These are phyloP conservation scores for Notodonta dromedarius DNA, from an alignment of 2,888 invertebrate genomes.

Conservation along the genomic window DNA sequence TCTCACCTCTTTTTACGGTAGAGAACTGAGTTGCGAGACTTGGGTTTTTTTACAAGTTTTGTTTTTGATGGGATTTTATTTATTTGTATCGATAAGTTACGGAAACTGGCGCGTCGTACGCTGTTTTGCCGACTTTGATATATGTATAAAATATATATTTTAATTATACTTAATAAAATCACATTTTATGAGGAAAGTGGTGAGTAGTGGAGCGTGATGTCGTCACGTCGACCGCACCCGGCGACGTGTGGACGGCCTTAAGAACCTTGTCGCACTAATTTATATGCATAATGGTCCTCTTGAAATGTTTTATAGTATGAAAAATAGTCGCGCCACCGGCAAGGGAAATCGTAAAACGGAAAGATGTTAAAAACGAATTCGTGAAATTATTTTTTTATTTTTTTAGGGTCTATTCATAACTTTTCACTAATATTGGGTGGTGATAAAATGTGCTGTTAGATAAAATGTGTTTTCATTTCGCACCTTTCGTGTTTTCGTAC, in stretches of 20 bases:
- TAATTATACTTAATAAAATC: constrained; percentile 55
- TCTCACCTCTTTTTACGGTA: too few relatives aligned
- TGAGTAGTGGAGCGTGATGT: constrained; percentile 37
- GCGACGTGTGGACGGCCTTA: constrained; percentile 64
- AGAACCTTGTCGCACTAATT: constrained; percentile 66
- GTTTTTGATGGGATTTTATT: too few relatives aligned
- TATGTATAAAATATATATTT: too few relatives aligned
- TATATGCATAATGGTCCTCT: constrained; percentile 59
- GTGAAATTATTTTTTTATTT: constrained; percentile 48
- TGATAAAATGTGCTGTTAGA: constrained; percentile 21
- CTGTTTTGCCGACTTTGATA: too few relatives aligned
- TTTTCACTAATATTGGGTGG: constrained; percentile 31
- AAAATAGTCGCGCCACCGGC: constrained; percentile 55
- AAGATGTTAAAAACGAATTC: constrained; percentile 43
- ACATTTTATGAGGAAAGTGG: constrained; percentile 65
- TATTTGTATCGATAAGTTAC: too few relatives aligned
- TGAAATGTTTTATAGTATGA: constrained; percentile 70
- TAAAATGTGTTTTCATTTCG: constrained; percentile 30
- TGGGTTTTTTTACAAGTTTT: too few relatives aligned
- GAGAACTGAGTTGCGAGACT: too few relatives aligned
- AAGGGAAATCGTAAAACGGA: constrained; percentile 51
- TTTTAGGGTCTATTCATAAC: constrained; percentile 35
- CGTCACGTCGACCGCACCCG: constrained; percentile 46
- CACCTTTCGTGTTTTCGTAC: constrained; percentile 11
- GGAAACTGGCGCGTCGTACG: too few relatives aligned